Evolutionary conservation across 2,888 invertebrate species (phyloP), one percentile per base, ranked within the genome.

Genomic region (Dasypolia templi): DNA sequence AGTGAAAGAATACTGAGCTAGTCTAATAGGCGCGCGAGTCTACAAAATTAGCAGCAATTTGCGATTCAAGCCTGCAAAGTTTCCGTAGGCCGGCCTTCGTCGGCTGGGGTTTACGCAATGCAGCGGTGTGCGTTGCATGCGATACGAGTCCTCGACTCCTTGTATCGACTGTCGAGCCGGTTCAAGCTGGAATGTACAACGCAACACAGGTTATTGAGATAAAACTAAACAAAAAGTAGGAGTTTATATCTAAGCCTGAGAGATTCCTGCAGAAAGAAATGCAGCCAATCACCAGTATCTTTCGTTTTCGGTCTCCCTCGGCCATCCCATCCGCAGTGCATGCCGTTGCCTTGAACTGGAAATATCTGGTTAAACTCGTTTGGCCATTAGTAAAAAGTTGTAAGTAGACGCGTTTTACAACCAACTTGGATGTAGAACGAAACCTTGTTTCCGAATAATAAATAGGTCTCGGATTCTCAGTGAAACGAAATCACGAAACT

Each of bases 81-180:
- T 93, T 93, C 93, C 94, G 93, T 90, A 77, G 89, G 79, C 81
- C 87, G 93, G 91, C 94, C 93, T 93, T 93, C 93, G 77, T 71
- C 81, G 78, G 72, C 76, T 71, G 83, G 72, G 79, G 85, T 89
- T 92, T 92, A 90, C 92, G 92, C 92, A 93, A 92, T 83, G 80
- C 64, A 82, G 87, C 83, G 83, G 81, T 87, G 89, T 85, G 89
- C 84, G 87, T 86, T 91, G 92, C 93, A 89, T 91, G 89, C 87
- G 79, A 86, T 87, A 86, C 86, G 73, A 87, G 84, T 88, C 88
- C 87, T 86, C 85, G 88, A 77, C 86, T 89, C 86, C 87, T 87
- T 84, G 79, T 75, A 81, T 68, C 82, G 70, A 73, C 77, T 71
- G 75, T 74, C 77, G 72, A 75, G 69, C 72, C 78, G 51, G 70